Evolutionary conservation across 2,797 vertebrate species (phyloP).

Genomic region (Ctenochaetus hawaiiensis): DNA sequence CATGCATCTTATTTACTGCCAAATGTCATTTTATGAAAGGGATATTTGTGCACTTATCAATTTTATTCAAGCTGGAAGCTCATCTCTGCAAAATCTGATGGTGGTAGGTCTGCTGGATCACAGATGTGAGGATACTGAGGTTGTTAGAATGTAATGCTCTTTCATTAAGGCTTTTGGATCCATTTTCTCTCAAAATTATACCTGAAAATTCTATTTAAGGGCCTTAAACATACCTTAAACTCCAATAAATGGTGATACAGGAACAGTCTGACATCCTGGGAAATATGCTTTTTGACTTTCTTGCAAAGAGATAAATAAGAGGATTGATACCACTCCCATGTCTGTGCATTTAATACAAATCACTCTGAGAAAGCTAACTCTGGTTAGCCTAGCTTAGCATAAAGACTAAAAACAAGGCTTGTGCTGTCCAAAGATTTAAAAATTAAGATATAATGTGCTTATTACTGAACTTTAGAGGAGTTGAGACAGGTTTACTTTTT

Average conservation of each 20-base stretch:
- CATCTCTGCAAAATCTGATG: slow-evolving; percentile 60
- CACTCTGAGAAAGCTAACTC: too few relatives aligned
- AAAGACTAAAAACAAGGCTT: neutral
- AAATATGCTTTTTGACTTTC: neutral
- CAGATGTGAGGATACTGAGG: slow-evolving; percentile 27
- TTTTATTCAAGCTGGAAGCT: slow-evolving; percentile 76
- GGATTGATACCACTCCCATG: neutral
- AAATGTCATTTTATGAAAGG: slow-evolving; percentile 70
- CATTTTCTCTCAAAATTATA: neutral
- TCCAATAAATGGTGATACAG: neutral
- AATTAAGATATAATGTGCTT: too few relatives aligned
- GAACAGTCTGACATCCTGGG: neutral
- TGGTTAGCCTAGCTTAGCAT: neutral
- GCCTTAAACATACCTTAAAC: neutral
- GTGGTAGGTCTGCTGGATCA: slow-evolving; percentile 56
- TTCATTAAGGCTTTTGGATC: slow-evolving; percentile 27
- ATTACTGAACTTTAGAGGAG: too few relatives aligned
- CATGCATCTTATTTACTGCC: slow-evolving; percentile 77
- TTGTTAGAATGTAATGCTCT: slow-evolving; percentile 47
- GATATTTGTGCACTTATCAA: slow-evolving; percentile 82
- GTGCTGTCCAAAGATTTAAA: too few relatives aligned
- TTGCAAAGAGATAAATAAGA: neutral
- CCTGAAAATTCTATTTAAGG: too few relatives aligned
- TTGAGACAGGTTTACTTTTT: too few relatives aligned
- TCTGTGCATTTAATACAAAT: neutral